These are phyloP conservation scores for Tetraneura akinire DNA, from an alignment of 1,140 invertebrate species.

Conservation along the genomic window DNA sequence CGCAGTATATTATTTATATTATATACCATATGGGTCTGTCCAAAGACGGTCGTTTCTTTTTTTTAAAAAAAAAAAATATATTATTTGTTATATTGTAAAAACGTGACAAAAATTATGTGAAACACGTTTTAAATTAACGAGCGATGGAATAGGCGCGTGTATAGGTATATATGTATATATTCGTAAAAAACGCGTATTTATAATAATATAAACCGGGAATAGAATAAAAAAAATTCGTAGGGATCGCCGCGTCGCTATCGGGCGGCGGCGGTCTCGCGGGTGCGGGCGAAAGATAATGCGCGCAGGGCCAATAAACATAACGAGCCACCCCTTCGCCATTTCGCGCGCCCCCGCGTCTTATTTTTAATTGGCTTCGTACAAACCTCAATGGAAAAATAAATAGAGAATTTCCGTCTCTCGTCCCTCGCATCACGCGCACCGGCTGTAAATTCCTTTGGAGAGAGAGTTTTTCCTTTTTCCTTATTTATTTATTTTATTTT, in stretches of 20 bases:
- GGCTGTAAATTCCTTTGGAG: slow-evolving; percentile 15
- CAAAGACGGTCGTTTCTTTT: background rate
- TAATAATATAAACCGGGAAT: background rate
- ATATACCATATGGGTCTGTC: background rate
- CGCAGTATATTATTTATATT: too few species aligned
- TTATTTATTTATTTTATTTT: background rate
- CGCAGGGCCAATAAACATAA: slow-evolving; percentile 50
- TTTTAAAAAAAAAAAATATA: too few species aligned
- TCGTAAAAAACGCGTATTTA: too few species aligned
- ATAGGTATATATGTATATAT: too few species aligned
- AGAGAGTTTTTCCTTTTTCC: slow-evolving; percentile 21
- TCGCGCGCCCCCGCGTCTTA: slow-evolving; percentile 16
- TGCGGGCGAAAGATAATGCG: slow-evolving; percentile 19
- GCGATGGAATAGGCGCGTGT: too few species aligned
- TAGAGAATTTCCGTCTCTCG: slow-evolving; percentile 15
- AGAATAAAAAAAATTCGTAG: slow-evolving; percentile 11
- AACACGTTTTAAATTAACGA: slow-evolving; percentile 46
- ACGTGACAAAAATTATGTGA: slow-evolving; percentile 51
- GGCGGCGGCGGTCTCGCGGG: background rate
- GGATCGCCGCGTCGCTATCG: background rate
- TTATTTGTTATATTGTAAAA: slow-evolving; percentile 24
- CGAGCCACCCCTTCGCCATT: slow-evolving; percentile 24
- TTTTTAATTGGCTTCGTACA: slow-evolving; percentile 50
- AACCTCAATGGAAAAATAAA: slow-evolving; percentile 51
- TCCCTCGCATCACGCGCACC: background rate